A percentile compares a stretch with the other conserved stretches of the same genome.
These are phyloP conservation scores for Bombus haemorrhoidalis DNA, from an alignment of 1,140 invertebrate genomes.

Conservation along the genomic window DNA sequence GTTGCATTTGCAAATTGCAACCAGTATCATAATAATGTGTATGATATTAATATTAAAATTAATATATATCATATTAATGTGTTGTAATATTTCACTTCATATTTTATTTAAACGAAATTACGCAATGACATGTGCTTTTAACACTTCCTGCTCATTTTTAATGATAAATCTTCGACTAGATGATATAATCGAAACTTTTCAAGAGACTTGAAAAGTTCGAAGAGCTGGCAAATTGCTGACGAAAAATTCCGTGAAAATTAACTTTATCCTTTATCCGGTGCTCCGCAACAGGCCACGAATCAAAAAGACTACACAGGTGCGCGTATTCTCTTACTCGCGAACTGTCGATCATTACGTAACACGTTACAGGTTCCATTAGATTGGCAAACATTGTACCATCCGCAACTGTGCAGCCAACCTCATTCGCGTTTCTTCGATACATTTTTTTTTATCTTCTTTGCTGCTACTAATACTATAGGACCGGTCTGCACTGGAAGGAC, in stretches of 20 bases:
- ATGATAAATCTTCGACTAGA: background rate
- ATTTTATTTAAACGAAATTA: no score
- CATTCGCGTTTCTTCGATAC: background rate
- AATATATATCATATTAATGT: no score
- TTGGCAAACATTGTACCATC: slow-evolving; percentile 33
- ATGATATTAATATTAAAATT: no score
- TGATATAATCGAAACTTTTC: background rate
- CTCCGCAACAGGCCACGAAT: slow-evolving; percentile 37
- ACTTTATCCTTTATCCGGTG: slow-evolving; percentile 7
- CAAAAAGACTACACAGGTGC: slow-evolving; percentile 60
- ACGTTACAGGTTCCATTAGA: slow-evolving; percentile 25
- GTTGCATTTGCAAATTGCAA: no score
- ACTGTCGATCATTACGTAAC: slow-evolving; percentile 66
- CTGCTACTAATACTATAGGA: slow-evolving; percentile 5
- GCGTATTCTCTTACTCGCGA: slow-evolving; percentile 48
- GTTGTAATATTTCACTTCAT: no score
- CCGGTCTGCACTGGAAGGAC: background rate
- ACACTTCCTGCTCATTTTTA: background rate
- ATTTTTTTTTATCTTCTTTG: background rate
- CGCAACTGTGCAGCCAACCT: slow-evolving; percentile 13
- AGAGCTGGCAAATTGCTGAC: background rate
- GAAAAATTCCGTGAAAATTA: slow-evolving; percentile 37
- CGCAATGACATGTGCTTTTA: background rate
- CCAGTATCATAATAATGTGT: no score
- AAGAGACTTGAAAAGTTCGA: background rate